Base-by-base conservation (phyloP, 2,797 vertebrate genomes). In the Staurois parvus region DNA sequence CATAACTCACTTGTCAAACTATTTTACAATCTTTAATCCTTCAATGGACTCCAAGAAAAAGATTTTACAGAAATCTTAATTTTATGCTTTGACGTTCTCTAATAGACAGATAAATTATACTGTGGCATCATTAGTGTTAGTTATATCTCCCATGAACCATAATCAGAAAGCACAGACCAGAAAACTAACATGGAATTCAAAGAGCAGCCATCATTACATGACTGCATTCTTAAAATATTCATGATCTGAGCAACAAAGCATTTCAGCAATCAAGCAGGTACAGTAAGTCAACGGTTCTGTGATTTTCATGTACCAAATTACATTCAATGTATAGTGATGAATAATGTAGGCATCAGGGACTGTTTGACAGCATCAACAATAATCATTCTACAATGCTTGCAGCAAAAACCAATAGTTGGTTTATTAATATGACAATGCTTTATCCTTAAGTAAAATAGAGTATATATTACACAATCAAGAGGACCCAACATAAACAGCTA, bases 351-450 rank as follows among this genome's bases (percentile, higher is more conserved):
- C 17, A n/a, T 19, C 30, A 34, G 12, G 24, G 37, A 67, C 72
- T 67, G 45, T 48, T 32, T 83, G 64, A 76, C 73, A 84, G 64
- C 21, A 83, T 52, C 42, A 76, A 28, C 72, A 76, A 56, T 70
- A 84, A 84, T 84, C 52, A 70, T 68, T 48, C 70, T 45, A 59
- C 70, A 13, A 28, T 13, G 67, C 66, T 76, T 48, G 19, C 29
- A 56, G 42, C 40, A 76, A 84, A 76, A 84, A 68, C 66, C 73
- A 76, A 56, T 76, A 59, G 7, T 62, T 32, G 28, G 4, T 29
- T 45, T 67, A 52, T 69, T 30, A 69, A 34, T 11, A 70, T 69
- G 37, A 17, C 40, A 79, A 70, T 30, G 29, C 66, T 56, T 80
- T 37, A 56, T 72, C 45, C 12, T 48, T 56, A 70, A 52, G 29